Evolutionary conservation across 2,888 invertebrate genomes (phyloP), one percentile per base, ranked within the genome.

Genomic region (Dusona sp.): DNA sequence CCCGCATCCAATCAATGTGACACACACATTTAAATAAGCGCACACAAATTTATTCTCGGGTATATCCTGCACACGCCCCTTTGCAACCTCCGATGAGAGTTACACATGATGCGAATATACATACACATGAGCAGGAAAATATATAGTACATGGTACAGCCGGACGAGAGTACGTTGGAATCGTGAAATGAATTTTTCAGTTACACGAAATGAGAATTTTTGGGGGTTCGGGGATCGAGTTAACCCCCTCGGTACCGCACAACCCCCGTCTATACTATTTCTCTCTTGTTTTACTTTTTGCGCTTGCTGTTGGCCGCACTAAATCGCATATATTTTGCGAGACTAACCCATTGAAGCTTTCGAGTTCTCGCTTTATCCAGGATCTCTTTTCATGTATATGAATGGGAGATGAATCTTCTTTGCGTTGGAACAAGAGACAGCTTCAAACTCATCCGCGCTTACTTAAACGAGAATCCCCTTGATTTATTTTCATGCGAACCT

Each of bases 121-220:
- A 22, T 64, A 48, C 54, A 72, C 42, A 29, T 11, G 19, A 61
- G 65, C 22, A 79, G 29, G 57, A 16, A 42, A 16, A 67, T 42
- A 75, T 73, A 9, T 13, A 72, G 45, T 45, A 72, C 67, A 45
- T 19, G 38, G 38, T 33, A 29, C 45, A 70, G 70, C 36, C 51
- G 45, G 9, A 22, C 48, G 29, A 78, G 70, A 48, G 67, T 72
- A 79, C 77, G 67, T 73, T 67, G 86, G 57, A 83, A 83, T 74
- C 75, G 83, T 72, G 77, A 73, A 86, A 86, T 86, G 86, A 86
- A 86, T 86, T 86, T 86, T 86, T 86, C 86, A 86, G 83, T 86
- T 83, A 83, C 80, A 68, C 83, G 86, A 86, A 86, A 86, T 86
- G 86, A 86, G 79, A 83, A 86, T 83, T 80, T 86, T 86, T 79